Evolutionary conservation across 2,113 vertebrate species (phyloP).

Genomic region (Rousettus leschenaultii): DNA sequence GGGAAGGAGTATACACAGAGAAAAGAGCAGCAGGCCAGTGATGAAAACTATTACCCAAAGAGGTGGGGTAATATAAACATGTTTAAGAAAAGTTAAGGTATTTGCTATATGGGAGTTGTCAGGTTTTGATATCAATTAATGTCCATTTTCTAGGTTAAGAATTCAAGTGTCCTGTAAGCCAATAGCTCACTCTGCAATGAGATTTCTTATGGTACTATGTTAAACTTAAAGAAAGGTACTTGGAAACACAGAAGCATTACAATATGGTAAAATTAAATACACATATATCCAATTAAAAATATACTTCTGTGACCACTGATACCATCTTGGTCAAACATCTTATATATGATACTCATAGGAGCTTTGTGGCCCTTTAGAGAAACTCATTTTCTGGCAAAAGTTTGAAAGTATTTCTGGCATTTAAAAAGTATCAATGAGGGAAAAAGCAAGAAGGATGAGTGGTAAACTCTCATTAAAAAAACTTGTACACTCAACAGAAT

Average conservation of each 20-base stretch:
- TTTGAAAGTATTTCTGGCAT: constrained; percentile 48
- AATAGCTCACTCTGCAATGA: not conserved
- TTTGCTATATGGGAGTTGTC: not conserved
- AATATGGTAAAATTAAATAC: not conserved
- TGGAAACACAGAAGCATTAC: not conserved
- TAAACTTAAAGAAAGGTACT: not conserved
- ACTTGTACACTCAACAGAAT: not conserved
- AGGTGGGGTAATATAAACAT: not conserved
- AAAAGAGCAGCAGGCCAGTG: not conserved
- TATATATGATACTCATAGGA: constrained; percentile 23
- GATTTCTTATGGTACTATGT: not conserved
- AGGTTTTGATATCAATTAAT: not conserved
- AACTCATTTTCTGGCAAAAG: constrained; percentile 47
- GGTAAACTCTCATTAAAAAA: constrained; percentile 60
- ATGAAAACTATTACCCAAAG: not conserved
- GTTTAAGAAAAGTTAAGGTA: not conserved
- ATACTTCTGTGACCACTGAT: not conserved
- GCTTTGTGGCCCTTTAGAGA: constrained; percentile 24
- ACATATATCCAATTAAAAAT: not conserved
- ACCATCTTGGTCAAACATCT: constrained; percentile 1
- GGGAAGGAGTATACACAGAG: not conserved
- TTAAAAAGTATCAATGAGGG: constrained; percentile 52
- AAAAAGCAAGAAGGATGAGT: constrained; percentile 11
- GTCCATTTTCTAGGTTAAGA: not conserved
- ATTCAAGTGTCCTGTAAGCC: not conserved